Conservation (phyloP, 2,113 vertebrate species). For the Eonycteris spelaea region DNA sequence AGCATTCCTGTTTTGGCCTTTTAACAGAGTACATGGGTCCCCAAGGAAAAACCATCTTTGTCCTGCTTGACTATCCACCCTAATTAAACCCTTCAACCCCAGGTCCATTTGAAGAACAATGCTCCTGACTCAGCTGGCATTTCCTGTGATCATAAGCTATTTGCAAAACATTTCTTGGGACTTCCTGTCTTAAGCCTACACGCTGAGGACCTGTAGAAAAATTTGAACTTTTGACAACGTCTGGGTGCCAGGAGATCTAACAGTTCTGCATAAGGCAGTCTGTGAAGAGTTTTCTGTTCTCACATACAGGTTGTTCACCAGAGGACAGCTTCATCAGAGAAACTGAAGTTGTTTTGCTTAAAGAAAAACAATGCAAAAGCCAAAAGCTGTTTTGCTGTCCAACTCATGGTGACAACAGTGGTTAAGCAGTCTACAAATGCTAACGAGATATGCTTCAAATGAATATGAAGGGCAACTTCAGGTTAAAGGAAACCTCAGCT, state of each 20-base stretch:
- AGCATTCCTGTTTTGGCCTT: conserved; percentile 55
- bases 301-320: neutral
- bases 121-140: conserved; percentile 55
- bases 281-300: neutral
- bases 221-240: neutral
- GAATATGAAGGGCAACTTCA: neutral
- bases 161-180: conserved; percentile 63
- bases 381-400: neutral
- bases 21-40: conserved; percentile 30
- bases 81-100: conserved; percentile 42
- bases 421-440: neutral
- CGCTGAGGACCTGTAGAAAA: neutral
- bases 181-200: conserved; percentile 38
- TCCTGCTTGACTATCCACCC: conserved; percentile 48
- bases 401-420: neutral
- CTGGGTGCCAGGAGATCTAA: neutral
- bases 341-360: neutral
- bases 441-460: neutral
- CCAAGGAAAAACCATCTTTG: conserved; percentile 61
- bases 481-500: neutral
- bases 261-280: neutral
- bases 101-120: conserved; percentile 45
- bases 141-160: conserved; percentile 56
- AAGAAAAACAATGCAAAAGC: conserved; percentile 1
- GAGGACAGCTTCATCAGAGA: neutral